These are phyloP conservation scores for Mongoloraphidia duomilia DNA, from an alignment of 2,888 invertebrate species.

Conservation along the genomic window DNA sequence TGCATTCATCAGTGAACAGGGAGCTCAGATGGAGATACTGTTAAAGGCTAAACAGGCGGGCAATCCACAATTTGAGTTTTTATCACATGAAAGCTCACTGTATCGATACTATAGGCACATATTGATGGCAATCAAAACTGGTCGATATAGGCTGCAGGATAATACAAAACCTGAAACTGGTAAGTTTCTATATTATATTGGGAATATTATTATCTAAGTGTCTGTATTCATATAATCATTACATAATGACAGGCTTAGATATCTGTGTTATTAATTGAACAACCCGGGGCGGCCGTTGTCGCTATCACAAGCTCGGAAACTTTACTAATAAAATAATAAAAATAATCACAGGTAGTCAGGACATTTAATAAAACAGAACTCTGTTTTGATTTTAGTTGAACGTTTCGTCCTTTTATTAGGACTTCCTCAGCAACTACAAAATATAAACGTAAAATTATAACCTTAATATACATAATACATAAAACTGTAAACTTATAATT, in stretches of 20 bases:
- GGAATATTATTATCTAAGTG: neutral
- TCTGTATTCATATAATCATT: too few relatives aligned
- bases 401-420: too few relatives aligned
- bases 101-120: conserved; percentile 82
- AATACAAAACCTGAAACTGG: conserved; percentile 28
- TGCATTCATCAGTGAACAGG: conserved; percentile 74
- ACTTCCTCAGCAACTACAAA: too few relatives aligned
- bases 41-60: conserved; percentile 93
- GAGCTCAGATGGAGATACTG: conserved; percentile 96
- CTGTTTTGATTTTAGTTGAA: too few relatives aligned
- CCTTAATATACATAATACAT: too few relatives aligned
- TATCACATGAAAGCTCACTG: conserved; percentile 70
- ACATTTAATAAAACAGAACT: too few relatives aligned
- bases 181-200: conserved; percentile 3
- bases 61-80: conserved; percentile 86
- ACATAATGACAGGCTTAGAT: neutral
- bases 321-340: neutral
- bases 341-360: too few relatives aligned
- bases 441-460: too few relatives aligned
- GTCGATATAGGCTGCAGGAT: conserved; percentile 38
- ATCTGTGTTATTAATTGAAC: neutral
- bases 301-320: neutral
- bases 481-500: too few relatives aligned
- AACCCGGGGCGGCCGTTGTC: neutral
- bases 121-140: conserved; percentile 49